These are phyloP conservation scores for Calephelis perditalis DNA, from an alignment of 2,888 invertebrate genomes.

Conservation along the genomic window DNA sequence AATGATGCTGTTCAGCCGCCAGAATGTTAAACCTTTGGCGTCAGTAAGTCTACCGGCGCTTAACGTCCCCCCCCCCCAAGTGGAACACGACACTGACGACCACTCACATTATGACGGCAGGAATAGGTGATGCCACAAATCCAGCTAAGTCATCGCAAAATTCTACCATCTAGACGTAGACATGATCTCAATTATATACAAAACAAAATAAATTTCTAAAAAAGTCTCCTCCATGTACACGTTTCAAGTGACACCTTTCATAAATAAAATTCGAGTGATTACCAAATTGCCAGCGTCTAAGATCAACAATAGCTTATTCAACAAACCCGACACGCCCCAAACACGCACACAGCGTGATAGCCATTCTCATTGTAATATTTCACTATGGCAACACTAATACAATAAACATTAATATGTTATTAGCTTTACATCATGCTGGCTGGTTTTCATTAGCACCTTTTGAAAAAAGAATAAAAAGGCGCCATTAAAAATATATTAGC, in stretches of 20 bases:
- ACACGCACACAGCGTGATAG: slow-evolving; percentile 70
- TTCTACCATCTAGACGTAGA: too few species aligned
- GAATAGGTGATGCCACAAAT: too few species aligned
- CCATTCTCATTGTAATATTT: slow-evolving; percentile 69
- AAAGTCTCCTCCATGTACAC: slow-evolving; percentile 10
- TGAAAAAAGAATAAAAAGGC: slow-evolving; percentile 37
- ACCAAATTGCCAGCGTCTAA: slow-evolving; percentile 57
- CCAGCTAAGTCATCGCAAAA: too few species aligned
- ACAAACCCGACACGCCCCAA: slow-evolving; percentile 63
- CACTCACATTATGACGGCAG: too few species aligned
- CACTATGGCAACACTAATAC: slow-evolving; percentile 70
- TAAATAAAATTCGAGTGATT: slow-evolving; percentile 49
- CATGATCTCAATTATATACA: neutral
- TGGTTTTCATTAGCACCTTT: slow-evolving; percentile 52
- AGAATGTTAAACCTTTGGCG: too few species aligned
- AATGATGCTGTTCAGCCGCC: too few species aligned
- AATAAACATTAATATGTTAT: slow-evolving; percentile 74
- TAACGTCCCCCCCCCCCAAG: too few species aligned
- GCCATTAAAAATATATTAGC: slow-evolving; percentile 36
- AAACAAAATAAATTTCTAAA: neutral
- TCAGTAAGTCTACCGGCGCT: too few species aligned
- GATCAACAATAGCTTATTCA: slow-evolving; percentile 60
- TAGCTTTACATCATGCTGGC: slow-evolving; percentile 66
- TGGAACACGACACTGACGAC: too few species aligned
- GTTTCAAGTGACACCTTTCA: slow-evolving; percentile 17